A percentile compares a stretch with the other conserved stretches of the same genome.
phyloP scores from a whole-genome alignment of 2,113 vertebrate species.

The Microcebus jonahi region DNA sequence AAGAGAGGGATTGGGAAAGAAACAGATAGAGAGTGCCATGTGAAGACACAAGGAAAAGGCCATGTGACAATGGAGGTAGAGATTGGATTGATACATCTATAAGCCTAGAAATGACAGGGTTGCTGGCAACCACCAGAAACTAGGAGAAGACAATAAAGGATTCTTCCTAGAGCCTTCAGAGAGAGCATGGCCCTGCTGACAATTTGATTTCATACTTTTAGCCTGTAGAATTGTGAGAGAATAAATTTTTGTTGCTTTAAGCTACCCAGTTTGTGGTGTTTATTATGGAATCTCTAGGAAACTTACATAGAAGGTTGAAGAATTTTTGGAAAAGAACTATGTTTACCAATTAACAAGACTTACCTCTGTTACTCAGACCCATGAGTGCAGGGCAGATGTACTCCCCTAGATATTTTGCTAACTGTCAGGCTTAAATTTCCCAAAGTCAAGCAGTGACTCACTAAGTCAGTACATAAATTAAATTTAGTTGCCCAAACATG shows the following conservation, averaged over 20 bases:
- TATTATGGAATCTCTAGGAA: not conserved
- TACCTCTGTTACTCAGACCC: not conserved
- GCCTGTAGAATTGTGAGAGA: not conserved
- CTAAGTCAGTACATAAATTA: conserved; percentile 51
- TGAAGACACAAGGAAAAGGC: not conserved
- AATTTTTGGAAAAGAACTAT: conserved; percentile 4
- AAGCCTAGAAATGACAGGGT: not conserved
- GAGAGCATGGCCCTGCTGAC: not conserved
- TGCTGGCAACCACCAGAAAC: not conserved
- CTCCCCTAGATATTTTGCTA: not conserved
- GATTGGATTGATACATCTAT: not conserved
- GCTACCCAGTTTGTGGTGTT: not conserved
- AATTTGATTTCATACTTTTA: not conserved
- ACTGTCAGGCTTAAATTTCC: conserved; percentile 30
- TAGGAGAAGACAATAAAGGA: not conserved
- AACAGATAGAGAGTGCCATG: not conserved
- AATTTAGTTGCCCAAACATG: conserved; percentile 55
- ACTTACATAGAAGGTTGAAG: not conserved
- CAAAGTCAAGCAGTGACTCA: not conserved
- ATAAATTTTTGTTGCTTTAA: not conserved
- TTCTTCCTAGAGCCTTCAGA: not conserved
- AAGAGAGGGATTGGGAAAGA: not conserved
- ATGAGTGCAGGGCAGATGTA: not conserved
- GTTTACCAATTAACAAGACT: not conserved
- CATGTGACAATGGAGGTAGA: not conserved